Evolutionary conservation across 2,113 vertebrate genomes (phyloP).

Genomic region (Collichthys lucidus): DNA sequence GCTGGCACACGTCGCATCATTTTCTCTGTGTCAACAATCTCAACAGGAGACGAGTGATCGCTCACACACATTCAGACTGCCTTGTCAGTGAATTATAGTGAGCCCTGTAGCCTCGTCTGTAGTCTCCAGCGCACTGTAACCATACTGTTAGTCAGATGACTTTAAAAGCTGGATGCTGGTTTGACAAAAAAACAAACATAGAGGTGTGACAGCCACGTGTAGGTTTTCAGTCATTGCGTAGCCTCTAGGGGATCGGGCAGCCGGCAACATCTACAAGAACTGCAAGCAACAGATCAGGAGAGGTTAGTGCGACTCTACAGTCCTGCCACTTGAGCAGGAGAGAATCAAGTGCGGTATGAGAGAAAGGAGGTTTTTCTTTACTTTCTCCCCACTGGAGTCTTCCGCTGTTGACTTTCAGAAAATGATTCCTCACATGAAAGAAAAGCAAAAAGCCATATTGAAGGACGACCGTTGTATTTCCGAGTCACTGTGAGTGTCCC

Average conservation of each 20-base stretch:
- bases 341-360: constrained; percentile 12
- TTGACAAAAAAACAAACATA: constrained; percentile 25
- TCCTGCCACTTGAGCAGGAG: constrained; percentile 29
- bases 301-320: not conserved
- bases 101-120: constrained; percentile 22
- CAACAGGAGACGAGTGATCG: constrained; percentile 16
- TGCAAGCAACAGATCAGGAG: constrained; percentile 3
- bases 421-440: constrained; percentile 21
- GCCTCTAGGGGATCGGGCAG: constrained; percentile 22
- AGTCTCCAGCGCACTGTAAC: constrained; percentile 4
- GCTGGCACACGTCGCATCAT: constrained; percentile 19
- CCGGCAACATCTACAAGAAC: constrained; percentile 14
- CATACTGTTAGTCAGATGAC: constrained; percentile 17
- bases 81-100: constrained; percentile 27
- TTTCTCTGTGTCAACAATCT: constrained; percentile 39
- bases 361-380: not conserved
- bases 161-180: constrained; percentile 7
- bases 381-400: not conserved
- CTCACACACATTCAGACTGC: constrained; percentile 32
- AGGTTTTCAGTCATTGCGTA: not conserved
- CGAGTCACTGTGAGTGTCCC: not conserved
- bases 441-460: not conserved
- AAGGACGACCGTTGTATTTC: not conserved
- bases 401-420: constrained; percentile 11
- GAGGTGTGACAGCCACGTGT: constrained; percentile 12